Evolutionary conservation across 2,113 vertebrate species (phyloP).

Genomic region (Steatornis caripensis): DNA sequence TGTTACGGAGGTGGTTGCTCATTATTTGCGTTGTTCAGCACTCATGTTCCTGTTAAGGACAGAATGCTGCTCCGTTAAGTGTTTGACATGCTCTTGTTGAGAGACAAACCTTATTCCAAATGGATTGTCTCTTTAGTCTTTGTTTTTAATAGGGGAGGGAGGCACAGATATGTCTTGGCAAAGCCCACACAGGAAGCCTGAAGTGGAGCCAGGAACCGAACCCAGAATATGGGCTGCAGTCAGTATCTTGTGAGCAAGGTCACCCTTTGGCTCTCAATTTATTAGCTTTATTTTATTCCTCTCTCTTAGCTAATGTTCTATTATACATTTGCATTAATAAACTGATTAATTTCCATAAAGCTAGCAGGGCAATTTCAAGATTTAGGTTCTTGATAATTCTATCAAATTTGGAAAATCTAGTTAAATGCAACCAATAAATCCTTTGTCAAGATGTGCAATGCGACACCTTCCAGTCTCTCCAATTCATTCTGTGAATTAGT

Average conservation of each 20-base stretch:
- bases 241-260: background rate
- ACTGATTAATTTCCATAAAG: background rate
- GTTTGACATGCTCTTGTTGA: background rate
- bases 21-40: background rate
- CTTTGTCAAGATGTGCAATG: background rate
- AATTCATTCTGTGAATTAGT: background rate
- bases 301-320: background rate
- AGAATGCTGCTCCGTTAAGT: background rate
- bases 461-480: background rate
- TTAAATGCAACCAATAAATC: background rate
- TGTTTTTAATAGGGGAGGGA: background rate
- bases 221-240: background rate
- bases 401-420: background rate
- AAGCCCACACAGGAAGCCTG: background rate
- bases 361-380: background rate
- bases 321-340: background rate
- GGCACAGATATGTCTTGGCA: background rate
- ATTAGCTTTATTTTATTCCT: background rate
- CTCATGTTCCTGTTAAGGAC: background rate
- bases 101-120: background rate
- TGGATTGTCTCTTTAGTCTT: background rate
- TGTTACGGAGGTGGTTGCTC: background rate
- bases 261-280: background rate
- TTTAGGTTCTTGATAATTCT: conserved; percentile 3
- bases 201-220: background rate